Evolutionary conservation across 2,113 vertebrate genomes (phyloP).

Genomic region (Xiphorhynchus elegans): DNA sequence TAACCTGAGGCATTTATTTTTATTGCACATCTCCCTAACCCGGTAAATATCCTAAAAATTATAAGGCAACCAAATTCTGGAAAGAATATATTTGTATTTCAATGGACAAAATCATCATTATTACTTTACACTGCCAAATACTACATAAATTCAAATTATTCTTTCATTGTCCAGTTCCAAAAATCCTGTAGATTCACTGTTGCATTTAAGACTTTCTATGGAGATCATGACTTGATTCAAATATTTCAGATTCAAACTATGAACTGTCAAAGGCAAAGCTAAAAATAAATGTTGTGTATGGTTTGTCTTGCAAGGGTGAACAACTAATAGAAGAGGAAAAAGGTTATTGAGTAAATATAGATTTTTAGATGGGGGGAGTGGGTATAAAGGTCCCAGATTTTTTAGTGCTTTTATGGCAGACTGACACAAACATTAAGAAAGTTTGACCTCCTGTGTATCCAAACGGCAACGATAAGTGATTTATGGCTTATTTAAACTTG

Average conservation of each 20-base stretch:
- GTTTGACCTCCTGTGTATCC: conserved; percentile 21
- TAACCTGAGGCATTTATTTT: not conserved
- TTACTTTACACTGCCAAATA: not conserved
- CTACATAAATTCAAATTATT: not conserved
- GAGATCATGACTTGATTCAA: not conserved
- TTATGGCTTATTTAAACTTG: conserved; percentile 45
- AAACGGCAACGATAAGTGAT: conserved; percentile 24
- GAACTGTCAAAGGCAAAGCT: not conserved
- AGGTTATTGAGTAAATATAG: conserved; percentile 56
- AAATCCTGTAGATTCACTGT: not conserved
- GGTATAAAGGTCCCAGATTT: conserved; percentile 17
- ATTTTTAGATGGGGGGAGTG: conserved; percentile 11
- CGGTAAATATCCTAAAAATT: conserved; percentile 1
- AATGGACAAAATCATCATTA: not conserved
- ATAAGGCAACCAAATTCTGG: not conserved
- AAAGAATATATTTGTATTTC: not conserved
- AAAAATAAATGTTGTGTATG: not conserved
- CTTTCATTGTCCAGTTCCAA: not conserved
- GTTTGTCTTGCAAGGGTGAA: not conserved
- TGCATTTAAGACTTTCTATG: not conserved
- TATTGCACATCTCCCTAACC: not conserved
- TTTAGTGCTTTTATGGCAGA: conserved; percentile 39
- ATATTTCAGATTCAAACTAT: not conserved
- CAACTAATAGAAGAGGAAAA: conserved; percentile 35
- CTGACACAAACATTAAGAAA: conserved; percentile 53